These are phyloP conservation scores for Lordiphosa andalusiaca DNA, from an alignment of 2,888 invertebrate genomes.

Conservation along the genomic window DNA sequence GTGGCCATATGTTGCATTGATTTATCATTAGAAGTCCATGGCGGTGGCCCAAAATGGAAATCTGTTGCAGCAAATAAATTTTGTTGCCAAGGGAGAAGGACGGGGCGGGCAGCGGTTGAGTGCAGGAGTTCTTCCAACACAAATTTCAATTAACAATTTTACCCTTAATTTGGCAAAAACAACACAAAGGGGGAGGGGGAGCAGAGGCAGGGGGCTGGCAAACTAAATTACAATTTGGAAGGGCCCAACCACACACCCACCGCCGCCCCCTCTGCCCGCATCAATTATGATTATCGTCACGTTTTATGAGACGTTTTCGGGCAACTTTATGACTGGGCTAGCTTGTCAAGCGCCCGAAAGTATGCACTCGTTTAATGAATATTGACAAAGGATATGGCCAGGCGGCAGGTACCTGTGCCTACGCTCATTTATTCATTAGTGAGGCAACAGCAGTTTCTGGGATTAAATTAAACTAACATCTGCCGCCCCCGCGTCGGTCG, in stretches of 20 bases:
- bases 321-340: constrained; percentile 78
- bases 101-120: constrained; percentile 11
- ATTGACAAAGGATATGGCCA: constrained; percentile 76
- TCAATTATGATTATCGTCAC: constrained; percentile 81
- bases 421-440: constrained; percentile 46
- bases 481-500: constrained; percentile 23
- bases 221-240: constrained; percentile 71
- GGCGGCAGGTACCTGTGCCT: constrained; percentile 15
- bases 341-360: constrained; percentile 53
- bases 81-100: constrained; percentile 11
- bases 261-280: constrained; percentile 48
- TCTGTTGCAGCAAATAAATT: constrained; percentile 55
- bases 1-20: constrained; percentile 75
- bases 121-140: constrained; percentile 27
- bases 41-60: constrained; percentile 53
- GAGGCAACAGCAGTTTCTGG: constrained; percentile 16
- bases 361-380: constrained; percentile 78
- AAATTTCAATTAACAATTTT: constrained; percentile 75
- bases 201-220: constrained; percentile 9
- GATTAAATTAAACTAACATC: constrained; percentile 5
- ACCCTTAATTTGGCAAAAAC: constrained; percentile 68
- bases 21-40: constrained; percentile 63
- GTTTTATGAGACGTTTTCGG: constrained; percentile 80
- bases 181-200: constrained; percentile 29
- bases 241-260: constrained; percentile 15